Percentiles rank a stretch among this genome's conserved stretches.
Evolutionary conservation across 2,888 invertebrate species (phyloP).

Genomic region (Amiota mariae): DNA sequence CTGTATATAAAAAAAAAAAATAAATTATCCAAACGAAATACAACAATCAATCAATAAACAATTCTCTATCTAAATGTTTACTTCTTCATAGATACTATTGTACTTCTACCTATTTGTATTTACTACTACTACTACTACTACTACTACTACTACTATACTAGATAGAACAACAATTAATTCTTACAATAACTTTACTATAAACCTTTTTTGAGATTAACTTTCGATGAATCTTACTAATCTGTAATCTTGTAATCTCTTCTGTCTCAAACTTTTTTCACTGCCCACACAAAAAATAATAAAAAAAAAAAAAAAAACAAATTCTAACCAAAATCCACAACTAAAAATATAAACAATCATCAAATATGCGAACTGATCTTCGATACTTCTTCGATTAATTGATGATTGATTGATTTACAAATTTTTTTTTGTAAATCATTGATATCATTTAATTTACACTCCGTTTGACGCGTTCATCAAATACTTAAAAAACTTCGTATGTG

Average conservation of each 20-base stretch:
- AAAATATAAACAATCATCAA: slow-evolving; percentile 23
- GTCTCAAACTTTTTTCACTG: slow-evolving; percentile 64
- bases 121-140: no score
- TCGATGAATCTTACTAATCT: slow-evolving; percentile 18
- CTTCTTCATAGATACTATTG: no score
- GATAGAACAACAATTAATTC: no score
- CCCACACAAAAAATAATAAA: slow-evolving; percentile 59
- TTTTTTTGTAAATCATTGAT: not conserved
- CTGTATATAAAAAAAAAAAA: no score
- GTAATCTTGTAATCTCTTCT: slow-evolving; percentile 57
- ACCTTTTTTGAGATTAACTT: no score
- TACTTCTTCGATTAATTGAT: slow-evolving; percentile 9
- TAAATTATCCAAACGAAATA: no score
- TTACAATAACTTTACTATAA: no score
- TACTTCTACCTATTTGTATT: no score
- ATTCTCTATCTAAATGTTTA: no score
- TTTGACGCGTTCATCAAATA: not conserved
- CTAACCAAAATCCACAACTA: slow-evolving; percentile 15
- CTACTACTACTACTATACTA: no score
- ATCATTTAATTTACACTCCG: not conserved
- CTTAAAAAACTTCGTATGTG: not conserved
- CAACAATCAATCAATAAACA: no score
- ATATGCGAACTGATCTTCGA: slow-evolving; percentile 20
- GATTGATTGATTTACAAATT: not conserved
- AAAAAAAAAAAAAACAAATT: no score